phyloP scores from a whole-genome alignment of 35 echinoderm and acorn worm species.

The Lytechinus variegatus region DNA sequence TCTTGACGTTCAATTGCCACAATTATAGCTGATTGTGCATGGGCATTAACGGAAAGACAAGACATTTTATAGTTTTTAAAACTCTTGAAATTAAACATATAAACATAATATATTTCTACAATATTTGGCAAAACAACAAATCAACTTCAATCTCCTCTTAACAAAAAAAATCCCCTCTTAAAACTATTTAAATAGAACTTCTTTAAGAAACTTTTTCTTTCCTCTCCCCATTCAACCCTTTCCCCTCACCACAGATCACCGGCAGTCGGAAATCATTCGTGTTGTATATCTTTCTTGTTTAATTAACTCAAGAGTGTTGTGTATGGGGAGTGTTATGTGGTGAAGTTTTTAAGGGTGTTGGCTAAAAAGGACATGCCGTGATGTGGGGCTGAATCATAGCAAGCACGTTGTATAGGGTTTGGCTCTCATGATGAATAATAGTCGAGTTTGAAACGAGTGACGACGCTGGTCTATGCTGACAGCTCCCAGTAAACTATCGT shows the following conservation, averaged over 20 bases:
- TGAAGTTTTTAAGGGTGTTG: slow-evolving; percentile 10
- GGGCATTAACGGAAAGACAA: too few species aligned
- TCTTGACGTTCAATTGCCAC: too few species aligned
- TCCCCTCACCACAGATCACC: background rate
- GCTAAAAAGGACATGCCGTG: background rate
- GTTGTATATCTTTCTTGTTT: background rate
- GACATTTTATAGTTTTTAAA: too few species aligned
- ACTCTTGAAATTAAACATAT: too few species aligned
- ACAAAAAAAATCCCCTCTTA: too few species aligned
- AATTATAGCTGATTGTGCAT: too few species aligned
- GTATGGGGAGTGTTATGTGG: background rate
- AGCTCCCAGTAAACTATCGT: background rate
- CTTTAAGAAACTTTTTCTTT: too few species aligned
- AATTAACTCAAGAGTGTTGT: background rate
- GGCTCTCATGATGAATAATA: background rate
- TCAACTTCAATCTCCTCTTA: too few species aligned
- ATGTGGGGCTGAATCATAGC: background rate
- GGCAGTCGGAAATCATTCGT: background rate
- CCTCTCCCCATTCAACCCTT: background rate
- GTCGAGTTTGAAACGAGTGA: background rate
- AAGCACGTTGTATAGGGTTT: background rate
- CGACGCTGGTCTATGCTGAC: background rate
- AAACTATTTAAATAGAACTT: too few species aligned
- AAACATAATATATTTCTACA: too few species aligned
- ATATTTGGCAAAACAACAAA: too few species aligned